A percentile compares a stretch with the other conserved stretches of the same genome.
Evolutionary conservation across 2,888 invertebrate species (phyloP).

Genomic region (Ariolimax columbianus): DNA sequence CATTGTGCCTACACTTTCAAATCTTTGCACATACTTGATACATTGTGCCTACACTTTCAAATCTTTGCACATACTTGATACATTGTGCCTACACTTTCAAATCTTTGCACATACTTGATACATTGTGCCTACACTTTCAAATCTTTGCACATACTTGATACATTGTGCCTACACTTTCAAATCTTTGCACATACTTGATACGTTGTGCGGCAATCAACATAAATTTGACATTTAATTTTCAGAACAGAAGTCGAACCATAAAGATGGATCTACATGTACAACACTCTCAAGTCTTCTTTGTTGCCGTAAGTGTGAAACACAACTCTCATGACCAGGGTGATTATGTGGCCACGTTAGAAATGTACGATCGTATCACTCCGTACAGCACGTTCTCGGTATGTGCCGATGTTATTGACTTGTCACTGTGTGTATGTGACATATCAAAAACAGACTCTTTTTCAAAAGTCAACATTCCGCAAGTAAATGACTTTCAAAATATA

Average conservation of each 20-base stretch:
- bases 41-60: too few species aligned
- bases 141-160: too few species aligned
- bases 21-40: too few species aligned
- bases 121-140: too few species aligned
- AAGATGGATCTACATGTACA: slow-evolving; percentile 49
- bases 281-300: slow-evolving; percentile 43
- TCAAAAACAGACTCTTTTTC: neutral
- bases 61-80: too few species aligned
- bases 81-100: too few species aligned
- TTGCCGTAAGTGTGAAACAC: slow-evolving; percentile 20
- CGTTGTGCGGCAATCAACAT: too few species aligned
- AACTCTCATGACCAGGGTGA: neutral
- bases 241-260: slow-evolving; percentile 24
- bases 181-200: too few species aligned
- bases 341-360: slow-evolving; percentile 46
- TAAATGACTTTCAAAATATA: slow-evolving; percentile 1
- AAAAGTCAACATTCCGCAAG: slow-evolving; percentile 12
- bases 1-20: too few species aligned
- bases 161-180: too few species aligned
- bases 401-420: slow-evolving; percentile 63
- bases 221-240: neutral
- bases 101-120: too few species aligned
- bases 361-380: slow-evolving; percentile 63
- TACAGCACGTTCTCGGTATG: slow-evolving; percentile 64
- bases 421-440: slow-evolving; percentile 64